These are phyloP conservation scores for Protonemura montana DNA, from an alignment of 2,888 invertebrate genomes.

Conservation along the genomic window DNA sequence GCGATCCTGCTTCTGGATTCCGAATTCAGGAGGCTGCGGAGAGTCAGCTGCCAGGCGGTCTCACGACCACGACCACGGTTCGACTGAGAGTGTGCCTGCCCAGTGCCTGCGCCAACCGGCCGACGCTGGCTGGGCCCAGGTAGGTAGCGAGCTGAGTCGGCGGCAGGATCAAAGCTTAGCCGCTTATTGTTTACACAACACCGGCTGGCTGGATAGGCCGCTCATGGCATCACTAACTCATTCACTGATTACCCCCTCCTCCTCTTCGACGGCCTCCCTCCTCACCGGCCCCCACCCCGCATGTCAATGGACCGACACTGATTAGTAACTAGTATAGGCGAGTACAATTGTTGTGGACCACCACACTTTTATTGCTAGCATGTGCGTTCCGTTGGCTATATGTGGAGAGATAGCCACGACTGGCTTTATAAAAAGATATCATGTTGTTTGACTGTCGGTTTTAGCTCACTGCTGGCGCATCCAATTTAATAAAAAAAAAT, in stretches of 20 bases:
- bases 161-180: conserved; percentile 22
- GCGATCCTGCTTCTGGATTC: no score
- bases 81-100: conserved; percentile 2
- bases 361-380: background rate
- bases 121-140: conserved; percentile 7
- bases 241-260: conserved; percentile 40
- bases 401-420: background rate
- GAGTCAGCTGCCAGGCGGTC: no score
- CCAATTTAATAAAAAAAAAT: background rate
- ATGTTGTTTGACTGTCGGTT: no score
- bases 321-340: conserved; percentile 24
- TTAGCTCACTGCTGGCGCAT: background rate
- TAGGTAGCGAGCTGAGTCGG: background rate
- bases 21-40: no score
- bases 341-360: background rate
- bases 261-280: conserved; percentile 10
- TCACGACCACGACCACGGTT: background rate
- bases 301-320: conserved; percentile 40
- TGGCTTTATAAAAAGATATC: no score
- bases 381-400: background rate
- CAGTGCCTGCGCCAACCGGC: conserved; percentile 38
- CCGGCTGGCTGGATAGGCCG: conserved; percentile 18
- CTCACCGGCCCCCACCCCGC: conserved; percentile 16
- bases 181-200: conserved; percentile 40
- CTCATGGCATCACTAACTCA: conserved; percentile 36